Evolutionary conservation across 2,888 invertebrate genomes (phyloP).

Genomic region (Selenia dentaria): DNA sequence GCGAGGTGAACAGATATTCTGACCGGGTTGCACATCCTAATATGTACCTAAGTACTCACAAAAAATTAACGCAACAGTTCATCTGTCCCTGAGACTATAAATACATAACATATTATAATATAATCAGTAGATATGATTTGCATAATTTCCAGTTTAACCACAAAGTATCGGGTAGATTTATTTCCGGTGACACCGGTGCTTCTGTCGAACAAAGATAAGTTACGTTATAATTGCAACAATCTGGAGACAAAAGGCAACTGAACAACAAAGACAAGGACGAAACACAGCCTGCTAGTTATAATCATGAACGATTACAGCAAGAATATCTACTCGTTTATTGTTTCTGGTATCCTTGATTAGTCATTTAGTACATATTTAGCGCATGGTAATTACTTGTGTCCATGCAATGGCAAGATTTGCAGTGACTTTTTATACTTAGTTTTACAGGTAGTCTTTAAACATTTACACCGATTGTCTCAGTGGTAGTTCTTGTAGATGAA

Average conservation of each 20-base stretch:
- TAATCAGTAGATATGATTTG: not conserved
- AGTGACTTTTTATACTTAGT: not conserved
- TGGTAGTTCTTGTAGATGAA: too few relatives aligned
- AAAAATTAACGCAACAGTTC: constrained; percentile 2
- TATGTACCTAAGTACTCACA: too few relatives aligned
- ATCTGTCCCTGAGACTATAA: too few relatives aligned
- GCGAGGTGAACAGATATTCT: too few relatives aligned
- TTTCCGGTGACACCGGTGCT: constrained; percentile 3
- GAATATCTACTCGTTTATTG: constrained; percentile 17
- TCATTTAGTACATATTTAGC: constrained; percentile 14
- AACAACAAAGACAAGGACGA: constrained; percentile 17
- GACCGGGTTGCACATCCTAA: too few relatives aligned
- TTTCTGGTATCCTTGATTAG: constrained; percentile 24
- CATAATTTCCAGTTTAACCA: constrained; percentile 9
- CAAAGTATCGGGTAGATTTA: constrained; percentile 9
- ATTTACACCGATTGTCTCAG: too few relatives aligned
- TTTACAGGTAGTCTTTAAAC: too few relatives aligned
- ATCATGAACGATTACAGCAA: constrained; percentile 18
- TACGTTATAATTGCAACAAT: constrained; percentile 21
- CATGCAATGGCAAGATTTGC: constrained; percentile 7
- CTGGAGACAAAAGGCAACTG: constrained; percentile 20
- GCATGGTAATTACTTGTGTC: not conserved
- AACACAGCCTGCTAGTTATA: constrained; percentile 7
- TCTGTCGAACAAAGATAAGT: constrained; percentile 10
- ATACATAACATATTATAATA: too few relatives aligned